These are phyloP conservation scores for Aspidiotus destructor DNA, from an alignment of 2,888 invertebrate species.

Conservation along the genomic window DNA sequence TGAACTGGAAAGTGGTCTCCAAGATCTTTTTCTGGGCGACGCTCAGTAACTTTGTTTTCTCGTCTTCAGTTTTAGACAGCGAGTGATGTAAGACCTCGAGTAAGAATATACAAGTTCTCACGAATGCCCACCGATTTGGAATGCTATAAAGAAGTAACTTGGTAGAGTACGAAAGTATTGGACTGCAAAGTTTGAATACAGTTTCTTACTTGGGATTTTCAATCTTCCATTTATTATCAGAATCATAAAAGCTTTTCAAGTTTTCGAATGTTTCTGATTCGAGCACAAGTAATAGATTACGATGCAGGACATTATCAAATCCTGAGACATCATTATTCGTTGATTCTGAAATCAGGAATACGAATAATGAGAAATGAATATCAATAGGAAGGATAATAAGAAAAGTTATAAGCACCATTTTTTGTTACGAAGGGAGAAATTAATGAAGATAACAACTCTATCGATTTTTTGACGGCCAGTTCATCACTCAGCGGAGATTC, in stretches of 20 bases:
- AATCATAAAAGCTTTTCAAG: not conserved
- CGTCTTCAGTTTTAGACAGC: slow-evolving; percentile 9
- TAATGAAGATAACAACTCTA: slow-evolving; percentile 10
- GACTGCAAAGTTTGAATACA: not conserved
- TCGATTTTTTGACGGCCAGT: not conserved
- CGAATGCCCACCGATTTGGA: slow-evolving; percentile 18
- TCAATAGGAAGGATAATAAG: not conserved
- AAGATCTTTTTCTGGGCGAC: slow-evolving; percentile 57
- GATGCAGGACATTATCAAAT: slow-evolving; percentile 1
- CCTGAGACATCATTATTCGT: not conserved
- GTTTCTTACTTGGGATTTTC: slow-evolving; percentile 2
- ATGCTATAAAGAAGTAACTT: not conserved
- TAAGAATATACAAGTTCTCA: slow-evolving; percentile 11
- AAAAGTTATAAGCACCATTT: not conserved
- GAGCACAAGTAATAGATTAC: not conserved
- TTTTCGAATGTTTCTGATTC: not conserved
- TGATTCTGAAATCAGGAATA: not conserved
- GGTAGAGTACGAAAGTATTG: not conserved
- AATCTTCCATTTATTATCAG: slow-evolving; percentile 7
- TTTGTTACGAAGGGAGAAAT: not conserved
- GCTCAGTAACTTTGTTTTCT: slow-evolving; percentile 46
- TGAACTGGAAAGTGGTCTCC: slow-evolving; percentile 52
- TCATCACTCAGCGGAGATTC: not conserved
- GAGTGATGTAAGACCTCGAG: not conserved
- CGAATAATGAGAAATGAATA: not conserved